Evolutionary conservation across 2,888 invertebrate species (phyloP).

Genomic region (Drosophila mercatorum): DNA sequence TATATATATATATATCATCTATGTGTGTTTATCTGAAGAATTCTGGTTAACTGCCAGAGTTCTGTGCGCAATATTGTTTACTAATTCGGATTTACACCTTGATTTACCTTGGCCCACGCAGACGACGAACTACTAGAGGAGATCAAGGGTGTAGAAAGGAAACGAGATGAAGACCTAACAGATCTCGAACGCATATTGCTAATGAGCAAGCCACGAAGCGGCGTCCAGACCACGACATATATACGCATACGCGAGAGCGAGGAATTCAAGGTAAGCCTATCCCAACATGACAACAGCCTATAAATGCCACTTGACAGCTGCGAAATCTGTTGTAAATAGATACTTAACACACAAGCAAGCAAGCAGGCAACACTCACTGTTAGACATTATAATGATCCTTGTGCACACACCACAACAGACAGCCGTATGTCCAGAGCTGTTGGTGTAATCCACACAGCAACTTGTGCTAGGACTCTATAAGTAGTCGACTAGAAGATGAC

Average conservation of each 20-base stretch:
- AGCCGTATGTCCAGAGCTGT: constrained; percentile 21
- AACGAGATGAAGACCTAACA: constrained; percentile 88
- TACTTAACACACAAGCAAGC: background rate
- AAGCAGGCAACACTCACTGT: background rate
- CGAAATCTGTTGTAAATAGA: constrained; percentile 1
- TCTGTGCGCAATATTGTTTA: background rate
- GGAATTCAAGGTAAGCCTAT: constrained; percentile 95
- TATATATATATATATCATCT: constrained; percentile 1
- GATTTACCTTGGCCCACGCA: constrained; percentile 34
- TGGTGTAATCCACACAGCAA: background rate
- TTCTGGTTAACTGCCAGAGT: constrained; percentile 15
- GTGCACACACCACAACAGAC: constrained; percentile 9
- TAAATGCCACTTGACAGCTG: background rate
- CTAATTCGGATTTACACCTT: constrained; percentile 17
- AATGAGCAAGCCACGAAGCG: constrained; percentile 95
- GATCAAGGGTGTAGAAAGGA: constrained; percentile 88
- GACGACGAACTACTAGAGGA: constrained; percentile 87
- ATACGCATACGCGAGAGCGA: constrained; percentile 98
- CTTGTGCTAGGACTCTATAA: too few species aligned
- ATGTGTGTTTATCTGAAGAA: constrained; percentile 1
- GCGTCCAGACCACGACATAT: constrained; percentile 93
- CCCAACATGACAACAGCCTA: background rate
- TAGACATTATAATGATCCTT: constrained; percentile 14
- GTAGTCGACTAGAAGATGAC: constrained; percentile 1
- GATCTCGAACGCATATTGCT: constrained; percentile 94